Conservation (phyloP, 2,888 invertebrate species). For the Lithophane socia region DNA sequence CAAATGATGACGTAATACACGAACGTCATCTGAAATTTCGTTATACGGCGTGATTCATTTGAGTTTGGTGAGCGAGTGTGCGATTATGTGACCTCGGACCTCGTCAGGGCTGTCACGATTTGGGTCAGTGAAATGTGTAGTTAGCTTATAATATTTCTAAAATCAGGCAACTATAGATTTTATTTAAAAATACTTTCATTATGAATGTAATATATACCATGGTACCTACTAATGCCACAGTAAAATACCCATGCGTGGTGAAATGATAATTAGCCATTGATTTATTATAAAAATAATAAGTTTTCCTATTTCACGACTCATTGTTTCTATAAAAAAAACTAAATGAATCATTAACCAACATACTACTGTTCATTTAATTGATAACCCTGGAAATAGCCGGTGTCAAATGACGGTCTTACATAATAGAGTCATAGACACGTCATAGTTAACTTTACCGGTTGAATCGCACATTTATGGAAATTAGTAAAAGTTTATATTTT, state of each 20-base stretch:
- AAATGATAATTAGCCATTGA: not conserved
- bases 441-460: slow-evolving; percentile 72
- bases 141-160: not conserved
- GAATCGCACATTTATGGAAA: slow-evolving; percentile 74
- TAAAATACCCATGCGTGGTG: slow-evolving; percentile 10
- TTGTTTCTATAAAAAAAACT: not conserved
- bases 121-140: not conserved
- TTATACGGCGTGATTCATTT: slow-evolving; percentile 74
- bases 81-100: slow-evolving; percentile 72
- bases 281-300: not conserved
- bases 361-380: not conserved
- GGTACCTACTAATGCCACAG: not conserved
- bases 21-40: slow-evolving; percentile 66
- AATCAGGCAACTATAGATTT: not conserved
- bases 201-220: too few species aligned
- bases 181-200: not conserved
- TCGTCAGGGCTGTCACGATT: slow-evolving; percentile 56
- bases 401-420: slow-evolving; percentile 68
- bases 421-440: slow-evolving; percentile 66
- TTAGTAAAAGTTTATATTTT: slow-evolving; percentile 74
- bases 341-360: not conserved
- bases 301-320: not conserved
- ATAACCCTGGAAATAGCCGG: slow-evolving; percentile 31
- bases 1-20: slow-evolving; percentile 58
- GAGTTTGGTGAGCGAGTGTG: slow-evolving; percentile 65